phyloP scores from a whole-genome alignment of 2,888 invertebrate genomes.

The Sminthurinus aureus region DNA sequence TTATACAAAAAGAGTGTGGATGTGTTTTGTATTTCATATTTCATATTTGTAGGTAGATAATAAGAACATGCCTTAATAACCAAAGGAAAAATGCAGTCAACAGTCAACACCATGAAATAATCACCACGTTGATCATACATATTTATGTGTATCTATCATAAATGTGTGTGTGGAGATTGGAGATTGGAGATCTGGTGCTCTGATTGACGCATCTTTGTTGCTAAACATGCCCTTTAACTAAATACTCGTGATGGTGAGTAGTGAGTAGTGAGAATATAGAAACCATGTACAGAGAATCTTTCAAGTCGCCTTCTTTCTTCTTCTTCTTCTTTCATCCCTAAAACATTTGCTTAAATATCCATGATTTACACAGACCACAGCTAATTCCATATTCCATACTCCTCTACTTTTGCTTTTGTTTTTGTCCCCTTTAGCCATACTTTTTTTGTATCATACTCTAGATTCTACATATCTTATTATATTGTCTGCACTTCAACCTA shows the following conservation, averaged over 20 bases:
- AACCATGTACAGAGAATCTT: no score
- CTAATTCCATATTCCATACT: slow-evolving; percentile 7
- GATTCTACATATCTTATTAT: not conserved
- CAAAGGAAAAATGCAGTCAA: not conserved
- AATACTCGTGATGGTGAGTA: not conserved
- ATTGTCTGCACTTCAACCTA: no score
- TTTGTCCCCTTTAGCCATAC: not conserved
- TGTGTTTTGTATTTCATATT: no score
- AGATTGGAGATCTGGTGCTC: slow-evolving; percentile 18
- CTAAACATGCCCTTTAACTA: slow-evolving; percentile 27
- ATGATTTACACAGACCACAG: slow-evolving; percentile 21
- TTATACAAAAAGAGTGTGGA: no score
- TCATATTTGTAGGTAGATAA: not conserved
- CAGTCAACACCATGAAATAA: slow-evolving; percentile 11
- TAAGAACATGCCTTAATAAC: not conserved
- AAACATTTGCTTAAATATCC: slow-evolving; percentile 26
- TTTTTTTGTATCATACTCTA: not conserved
- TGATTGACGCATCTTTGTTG: slow-evolving; percentile 32
- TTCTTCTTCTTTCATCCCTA: slow-evolving; percentile 3
- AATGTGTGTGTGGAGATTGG: not conserved
- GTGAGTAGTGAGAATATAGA: no score
- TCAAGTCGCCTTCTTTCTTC: slow-evolving; percentile 7
- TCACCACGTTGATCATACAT: slow-evolving; percentile 12
- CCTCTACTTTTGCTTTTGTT: no score
- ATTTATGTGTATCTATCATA: no score